Evolutionary conservation across 2,797 vertebrate genomes (phyloP), one percentile per base, ranked within the genome.

Genomic region (Melanotaenia parkinsoni): DNA sequence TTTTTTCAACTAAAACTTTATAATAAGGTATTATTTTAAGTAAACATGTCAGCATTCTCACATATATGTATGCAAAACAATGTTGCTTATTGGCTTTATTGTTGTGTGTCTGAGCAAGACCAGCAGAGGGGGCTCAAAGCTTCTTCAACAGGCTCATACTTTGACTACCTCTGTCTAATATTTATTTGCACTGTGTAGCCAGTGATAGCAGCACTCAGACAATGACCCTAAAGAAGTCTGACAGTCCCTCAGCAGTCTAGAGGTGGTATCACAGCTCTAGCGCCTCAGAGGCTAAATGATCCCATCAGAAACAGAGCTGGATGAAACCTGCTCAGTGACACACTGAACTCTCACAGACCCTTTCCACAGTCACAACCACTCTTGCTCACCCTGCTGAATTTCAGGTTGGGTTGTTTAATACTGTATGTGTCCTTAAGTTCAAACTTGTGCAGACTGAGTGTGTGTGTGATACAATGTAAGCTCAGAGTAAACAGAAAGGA

Each of bases 111-210:
- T 62, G 1, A 73, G 13, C 6, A 7, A 0, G 16, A 57, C 68
- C 91, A 92, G 72, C 77, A 90, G 92, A 74, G 83, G 89, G 90
- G 58, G 86, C 86, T 80, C 56, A 56, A 64, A 59, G 35, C 72
- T 14, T n/a, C 57, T 69, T 30, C 67, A 82, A 51, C 0, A 32
- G 12, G 6, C 22, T 45, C 26, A 24, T 22, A 57, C 35, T 28
- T 43, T 2, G 57, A 18, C 58, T 9, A 13, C 28, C 14, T 13
- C 57, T 61, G 30, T 43, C 35, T 47, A n/a, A 13, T 66, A 63
- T 22, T 16, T 61, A 59, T 70, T 40, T 70, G 61, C 69, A 58
- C 65, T 61, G 54, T 60, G 45, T 45, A 38, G 20, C n/a, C 63
- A 33, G 51, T 40, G 67, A 78, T 40, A 66, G 84, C 81, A 76